Conservation (phyloP, 2,797 vertebrate genomes). For the Gallinago nigripennis region DNA sequence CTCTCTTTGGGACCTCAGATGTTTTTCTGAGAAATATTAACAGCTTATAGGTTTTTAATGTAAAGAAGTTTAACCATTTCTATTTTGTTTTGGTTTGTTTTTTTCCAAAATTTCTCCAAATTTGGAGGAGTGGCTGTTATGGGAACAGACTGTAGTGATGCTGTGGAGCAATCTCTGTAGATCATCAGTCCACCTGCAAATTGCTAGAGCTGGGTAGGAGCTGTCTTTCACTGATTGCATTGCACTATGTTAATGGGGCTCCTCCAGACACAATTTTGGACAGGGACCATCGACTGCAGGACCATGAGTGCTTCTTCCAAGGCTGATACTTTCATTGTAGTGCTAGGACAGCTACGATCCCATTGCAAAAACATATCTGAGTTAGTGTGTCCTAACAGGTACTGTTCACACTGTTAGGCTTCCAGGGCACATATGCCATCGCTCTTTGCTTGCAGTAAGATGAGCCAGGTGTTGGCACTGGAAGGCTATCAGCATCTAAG, state of each 20-base stretch:
- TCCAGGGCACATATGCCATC: not conserved
- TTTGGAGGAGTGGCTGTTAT: not conserved
- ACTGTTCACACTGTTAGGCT: not conserved
- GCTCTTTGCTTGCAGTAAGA: not conserved
- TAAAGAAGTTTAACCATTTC: not conserved
- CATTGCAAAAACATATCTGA: not conserved
- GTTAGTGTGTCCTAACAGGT: not conserved
- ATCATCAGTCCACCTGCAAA: not conserved
- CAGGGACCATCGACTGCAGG: not conserved
- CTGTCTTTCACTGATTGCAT: not conserved
- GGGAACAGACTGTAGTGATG: not conserved
- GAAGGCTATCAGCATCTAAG: not conserved
- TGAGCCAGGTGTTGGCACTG: not conserved
- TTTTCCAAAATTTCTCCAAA: not conserved
- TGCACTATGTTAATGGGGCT: not conserved
- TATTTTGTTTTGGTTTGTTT: not conserved
- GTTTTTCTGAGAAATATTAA: not conserved
- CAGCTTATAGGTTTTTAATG: not conserved
- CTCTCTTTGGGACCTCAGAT: not conserved
- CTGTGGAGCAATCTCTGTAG: not conserved
- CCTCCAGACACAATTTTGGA: not conserved
- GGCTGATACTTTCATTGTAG: not conserved
- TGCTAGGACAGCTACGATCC: not conserved
- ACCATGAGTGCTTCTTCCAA: not conserved
- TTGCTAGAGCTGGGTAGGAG: not conserved